phyloP scores from a whole-genome alignment of 2,797 vertebrate species.

The Steatocranus sp. region DNA sequence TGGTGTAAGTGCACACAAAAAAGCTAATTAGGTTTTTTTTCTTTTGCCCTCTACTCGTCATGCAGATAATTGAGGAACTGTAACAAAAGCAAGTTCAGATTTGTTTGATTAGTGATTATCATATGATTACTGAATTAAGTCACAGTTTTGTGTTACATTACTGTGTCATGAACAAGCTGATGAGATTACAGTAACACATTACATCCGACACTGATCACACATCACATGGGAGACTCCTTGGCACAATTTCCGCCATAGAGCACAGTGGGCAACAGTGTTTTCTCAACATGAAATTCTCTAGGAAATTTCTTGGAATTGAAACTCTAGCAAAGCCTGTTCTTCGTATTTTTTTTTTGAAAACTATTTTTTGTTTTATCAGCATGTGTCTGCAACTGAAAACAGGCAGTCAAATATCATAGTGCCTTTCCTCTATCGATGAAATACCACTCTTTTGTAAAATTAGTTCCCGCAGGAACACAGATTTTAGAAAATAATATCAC shows the following conservation, averaged over 20 bases:
- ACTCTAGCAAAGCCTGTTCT: not conserved
- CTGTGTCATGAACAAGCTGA: not conserved
- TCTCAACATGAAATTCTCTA: conserved; percentile 24
- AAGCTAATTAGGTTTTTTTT: not conserved
- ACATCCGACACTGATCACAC: not conserved
- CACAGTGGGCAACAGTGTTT: not conserved
- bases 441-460: not conserved
- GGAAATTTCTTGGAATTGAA: conserved; percentile 18
- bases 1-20: not conserved
- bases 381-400: not conserved
- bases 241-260: not conserved
- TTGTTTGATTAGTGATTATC: not conserved
- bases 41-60: not conserved
- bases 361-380: not conserved
- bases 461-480: not conserved
- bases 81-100: not conserved
- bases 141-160: not conserved
- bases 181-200: not conserved
- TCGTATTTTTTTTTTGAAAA: not conserved
- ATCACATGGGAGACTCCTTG: conserved; percentile 26
- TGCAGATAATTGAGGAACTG: not conserved
- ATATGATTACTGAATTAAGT: not conserved
- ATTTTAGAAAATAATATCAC: conserved; percentile 1
- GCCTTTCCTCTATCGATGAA: not conserved
- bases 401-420: not conserved